Evolutionary conservation across 2,113 vertebrate genomes (phyloP), one percentile per base, ranked within the genome.

Genomic region (Pelusios castaneus): DNA sequence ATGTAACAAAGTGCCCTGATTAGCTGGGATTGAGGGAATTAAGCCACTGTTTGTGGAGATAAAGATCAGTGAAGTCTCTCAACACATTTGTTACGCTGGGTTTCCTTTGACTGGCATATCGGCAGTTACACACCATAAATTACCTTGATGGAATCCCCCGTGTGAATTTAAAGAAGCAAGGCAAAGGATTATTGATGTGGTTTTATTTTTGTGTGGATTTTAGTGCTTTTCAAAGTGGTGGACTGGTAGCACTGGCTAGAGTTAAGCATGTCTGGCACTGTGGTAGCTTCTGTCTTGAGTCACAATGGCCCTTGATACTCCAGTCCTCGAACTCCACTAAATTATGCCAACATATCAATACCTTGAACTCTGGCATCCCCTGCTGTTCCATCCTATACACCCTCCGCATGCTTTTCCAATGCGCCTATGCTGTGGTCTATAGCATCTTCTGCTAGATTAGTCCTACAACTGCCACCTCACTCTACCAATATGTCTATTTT

Each of bases 21-120:
- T 95, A 96, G 92, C 76, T 19, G 5, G 88, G 95, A 95, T 91
- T 94, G 84, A 95, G 90, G 87, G 89, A 95, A 96, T 92, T 91
- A 96, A 91, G 76, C 45, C 82, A 2, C 3, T 96, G 91, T 87
- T 94, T 91, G 91, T 95, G 89, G 75, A 92, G 87, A 89, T 80
- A 95, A 87, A 3, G 52, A 95, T 95, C 94, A 77, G 94, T 92
- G 87, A 96, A 95, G 88, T 92, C 82, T 89, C 86, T 92, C 82
- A 94, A 90, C 76, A 80, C 78, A 88, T 91, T 95, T 93, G 84
- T 92, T 96, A 89, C 85, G 93, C 83, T 88, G 88, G 83, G 91
- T 96, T 97, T 55, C 54, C 86, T 97, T 95, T 96, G 96, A 97
- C 75, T 96, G 94, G 87, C 92, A 4, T 91, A 87, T 91, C 92